Percentiles rank a stretch among this genome's conserved stretches.
These are phyloP conservation scores for Ranitomeya variabilis DNA, from an alignment of 2,113 vertebrate genomes.

Conservation along the genomic window DNA sequence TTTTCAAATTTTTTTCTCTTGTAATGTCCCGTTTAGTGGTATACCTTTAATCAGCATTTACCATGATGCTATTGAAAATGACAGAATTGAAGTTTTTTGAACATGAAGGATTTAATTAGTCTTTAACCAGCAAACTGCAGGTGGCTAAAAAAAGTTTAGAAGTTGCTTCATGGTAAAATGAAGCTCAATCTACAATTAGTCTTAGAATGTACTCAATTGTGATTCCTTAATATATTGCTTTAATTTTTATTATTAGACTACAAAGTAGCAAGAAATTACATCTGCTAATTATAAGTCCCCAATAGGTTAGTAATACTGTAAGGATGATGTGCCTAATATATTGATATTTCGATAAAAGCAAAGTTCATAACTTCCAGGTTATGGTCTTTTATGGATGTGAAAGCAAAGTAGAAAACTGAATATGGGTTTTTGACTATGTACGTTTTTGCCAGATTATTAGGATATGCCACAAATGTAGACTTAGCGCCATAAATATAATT, in stretches of 20 bases:
- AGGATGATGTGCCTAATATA: no score
- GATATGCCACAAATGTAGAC: no score
- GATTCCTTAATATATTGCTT: background rate
- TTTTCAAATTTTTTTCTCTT: background rate
- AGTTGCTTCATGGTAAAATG: background rate
- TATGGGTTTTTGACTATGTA: no score
- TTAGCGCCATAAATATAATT: no score
- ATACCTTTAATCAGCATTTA: slow-evolving; percentile 38
- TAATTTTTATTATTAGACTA: background rate
- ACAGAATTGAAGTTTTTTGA: slow-evolving; percentile 10
- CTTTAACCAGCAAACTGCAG: slow-evolving; percentile 24
- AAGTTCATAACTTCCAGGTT: no score
- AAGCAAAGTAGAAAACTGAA: no score
- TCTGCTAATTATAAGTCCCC: no score
- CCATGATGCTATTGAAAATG: slow-evolving; percentile 32
- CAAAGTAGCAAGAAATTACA: background rate
- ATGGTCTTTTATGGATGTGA: no score
- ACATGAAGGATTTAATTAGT: slow-evolving; percentile 35
- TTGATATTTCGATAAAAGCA: no score
- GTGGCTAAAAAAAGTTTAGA: slow-evolving; percentile 34
- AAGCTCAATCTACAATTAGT: background rate
- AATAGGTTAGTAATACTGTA: no score
- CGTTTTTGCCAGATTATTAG: no score
- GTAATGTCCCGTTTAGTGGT: background rate
- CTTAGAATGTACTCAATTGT: background rate